Evolutionary conservation across 2,113 vertebrate genomes (phyloP), one percentile per base, ranked within the genome.

Genomic region (Muntiacus muntjak): DNA sequence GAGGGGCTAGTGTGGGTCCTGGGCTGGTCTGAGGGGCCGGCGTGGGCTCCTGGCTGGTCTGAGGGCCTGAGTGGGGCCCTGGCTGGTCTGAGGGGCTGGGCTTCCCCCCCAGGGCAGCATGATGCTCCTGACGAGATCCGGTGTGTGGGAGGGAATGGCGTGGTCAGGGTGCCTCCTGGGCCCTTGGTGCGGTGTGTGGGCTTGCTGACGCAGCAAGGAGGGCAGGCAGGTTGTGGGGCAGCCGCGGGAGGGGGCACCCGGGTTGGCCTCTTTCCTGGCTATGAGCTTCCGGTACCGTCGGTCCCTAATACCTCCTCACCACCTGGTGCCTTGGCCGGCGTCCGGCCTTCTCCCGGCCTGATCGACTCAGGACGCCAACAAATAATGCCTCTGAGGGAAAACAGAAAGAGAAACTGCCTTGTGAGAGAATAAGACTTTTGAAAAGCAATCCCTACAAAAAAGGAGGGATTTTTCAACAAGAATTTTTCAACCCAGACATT

Each of bases 271-370:
- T 58, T 14, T 14, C 57, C n/a, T 36, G 16, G 71, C 2, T 2
- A 0, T 3, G 36, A 13, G 9, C 40, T 26, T 33, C 36, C 23
- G 4, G 1, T 10, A 2, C 4, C 3, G 15, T 57, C 0, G 28
- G 50, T 0, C 4, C 36, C 54, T 16, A 2, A 9, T 23, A 7
- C 30, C 60, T 21, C 3, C 55, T 12, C 2, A 16, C 43, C 6
- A 2, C 62, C 60, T 13, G 10, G 21, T 4, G 19, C 55, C 57
- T 17, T 17, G 10, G 43, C 89, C 0, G 1, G 40, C 0, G 6
- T 36, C 36, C 0, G 33, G n/a, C 25, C 5, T 78, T 71, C 43
- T 47, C n/a, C 10, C 0, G 62, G 62, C n/a, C 60, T 47, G 28
- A 16, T 19, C 9, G 6, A 33, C 13, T 25, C n/a, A 0, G 1